Evolutionary conservation across 2,113 vertebrate genomes (phyloP).

Genomic region (Tupaia chinensis): DNA sequence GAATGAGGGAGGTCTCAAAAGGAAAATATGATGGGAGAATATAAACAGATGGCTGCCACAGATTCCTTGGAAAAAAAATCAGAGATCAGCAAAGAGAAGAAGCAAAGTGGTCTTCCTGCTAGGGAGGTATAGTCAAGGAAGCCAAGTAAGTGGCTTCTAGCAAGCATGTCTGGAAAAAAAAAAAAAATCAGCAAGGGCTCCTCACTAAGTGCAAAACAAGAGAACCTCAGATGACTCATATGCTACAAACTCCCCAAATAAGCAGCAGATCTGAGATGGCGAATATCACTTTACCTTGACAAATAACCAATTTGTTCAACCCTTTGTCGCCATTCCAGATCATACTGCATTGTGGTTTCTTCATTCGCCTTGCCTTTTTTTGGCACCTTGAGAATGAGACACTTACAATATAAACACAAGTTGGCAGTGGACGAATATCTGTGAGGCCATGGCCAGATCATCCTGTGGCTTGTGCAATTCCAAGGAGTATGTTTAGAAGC

Average conservation of each 20-base stretch:
- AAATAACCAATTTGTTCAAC: not conserved
- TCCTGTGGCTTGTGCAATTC: not conserved
- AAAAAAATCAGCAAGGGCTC: not conserved
- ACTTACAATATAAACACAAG: not conserved
- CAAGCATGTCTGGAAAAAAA: not conserved
- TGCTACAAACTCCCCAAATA: not conserved
- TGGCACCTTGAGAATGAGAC: constrained; percentile 26
- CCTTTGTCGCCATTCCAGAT: not conserved
- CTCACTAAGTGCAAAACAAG: not conserved
- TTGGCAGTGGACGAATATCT: not conserved
- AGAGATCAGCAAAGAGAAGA: not conserved
- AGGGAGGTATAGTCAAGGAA: not conserved
- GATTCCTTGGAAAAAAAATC: not conserved
- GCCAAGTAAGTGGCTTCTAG: not conserved
- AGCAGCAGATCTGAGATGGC: not conserved
- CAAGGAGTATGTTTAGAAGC: not conserved
- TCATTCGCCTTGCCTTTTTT: not conserved
- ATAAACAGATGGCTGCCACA: not conserved
- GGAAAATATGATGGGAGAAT: not conserved
- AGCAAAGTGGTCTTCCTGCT: not conserved
- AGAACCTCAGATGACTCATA: not conserved
- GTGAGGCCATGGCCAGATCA: not conserved
- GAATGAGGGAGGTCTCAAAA: not conserved
- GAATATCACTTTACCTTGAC: not conserved
- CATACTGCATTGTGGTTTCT: not conserved